These are phyloP conservation scores for Rhagophthalmus giganteus DNA, from an alignment of 2,888 invertebrate genomes.

Conservation along the genomic window DNA sequence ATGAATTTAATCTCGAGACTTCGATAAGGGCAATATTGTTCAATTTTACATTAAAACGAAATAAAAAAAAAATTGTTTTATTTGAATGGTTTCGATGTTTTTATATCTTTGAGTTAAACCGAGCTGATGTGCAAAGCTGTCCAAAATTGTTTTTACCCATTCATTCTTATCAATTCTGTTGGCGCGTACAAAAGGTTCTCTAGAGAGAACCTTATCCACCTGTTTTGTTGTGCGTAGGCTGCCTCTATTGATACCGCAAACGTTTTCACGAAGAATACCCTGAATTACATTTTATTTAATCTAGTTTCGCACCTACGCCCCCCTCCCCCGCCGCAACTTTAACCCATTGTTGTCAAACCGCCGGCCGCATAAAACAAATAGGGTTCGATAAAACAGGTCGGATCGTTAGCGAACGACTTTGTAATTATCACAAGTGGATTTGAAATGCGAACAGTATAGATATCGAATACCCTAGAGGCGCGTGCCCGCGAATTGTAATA, in stretches of 20 bases:
- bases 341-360: constrained; percentile 1
- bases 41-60: neutral
- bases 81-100: neutral
- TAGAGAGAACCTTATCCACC: constrained; percentile 11
- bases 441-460: constrained; percentile 11
- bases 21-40: neutral
- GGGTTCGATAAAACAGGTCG: constrained; percentile 2
- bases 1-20: too few relatives aligned
- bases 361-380: neutral
- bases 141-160: constrained; percentile 18
- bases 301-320: constrained; percentile 4
- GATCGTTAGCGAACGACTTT: constrained; percentile 11
- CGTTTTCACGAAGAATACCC: constrained; percentile 7
- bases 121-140: constrained; percentile 3
- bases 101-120: neutral
- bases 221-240: constrained; percentile 18
- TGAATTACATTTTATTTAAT: constrained; percentile 15
- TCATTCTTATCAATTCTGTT: constrained; percentile 14
- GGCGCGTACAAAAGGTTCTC: constrained; percentile 14
- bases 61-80: neutral
- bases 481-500: constrained; percentile 45
- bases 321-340: too few relatives aligned
- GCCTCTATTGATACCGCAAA: constrained; percentile 12
- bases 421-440: constrained; percentile 22
- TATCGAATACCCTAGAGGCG: constrained; percentile 36